phyloP scores from a whole-genome alignment of 2,888 invertebrate species.

The Papilio protenor region DNA sequence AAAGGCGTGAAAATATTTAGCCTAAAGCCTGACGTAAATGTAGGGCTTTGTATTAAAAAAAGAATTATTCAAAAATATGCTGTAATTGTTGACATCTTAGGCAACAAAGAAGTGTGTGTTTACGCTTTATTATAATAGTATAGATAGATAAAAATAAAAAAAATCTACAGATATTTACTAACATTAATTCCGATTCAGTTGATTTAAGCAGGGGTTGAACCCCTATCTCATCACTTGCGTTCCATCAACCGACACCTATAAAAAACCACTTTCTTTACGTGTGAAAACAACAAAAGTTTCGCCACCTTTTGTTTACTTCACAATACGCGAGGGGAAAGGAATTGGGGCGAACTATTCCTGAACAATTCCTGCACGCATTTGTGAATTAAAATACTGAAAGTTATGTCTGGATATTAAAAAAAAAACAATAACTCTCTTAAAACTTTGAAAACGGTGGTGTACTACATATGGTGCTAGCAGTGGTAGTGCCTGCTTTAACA shows the following conservation, averaged over 20 bases:
- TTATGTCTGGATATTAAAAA: neutral
- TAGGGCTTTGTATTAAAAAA: too few relatives aligned
- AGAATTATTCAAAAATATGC: too few relatives aligned
- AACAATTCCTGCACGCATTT: conserved; percentile 2
- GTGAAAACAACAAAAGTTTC: conserved; percentile 27
- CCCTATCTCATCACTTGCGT: conserved; percentile 2
- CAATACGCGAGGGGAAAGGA: conserved; percentile 10
- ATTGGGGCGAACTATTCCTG: conserved; percentile 15
- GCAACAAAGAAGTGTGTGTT: too few relatives aligned
- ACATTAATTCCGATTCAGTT: neutral
- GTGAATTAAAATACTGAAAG: conserved; percentile 3
- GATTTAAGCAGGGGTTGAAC: conserved; percentile 12
- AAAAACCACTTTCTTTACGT: conserved; percentile 26
- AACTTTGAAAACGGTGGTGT: too few relatives aligned
- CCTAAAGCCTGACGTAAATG: too few relatives aligned
- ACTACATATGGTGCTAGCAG: too few relatives aligned
- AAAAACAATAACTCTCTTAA: neutral
- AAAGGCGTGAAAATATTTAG: too few relatives aligned
- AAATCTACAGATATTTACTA: neutral
- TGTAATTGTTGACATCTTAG: too few relatives aligned
- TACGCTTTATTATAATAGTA: too few relatives aligned
- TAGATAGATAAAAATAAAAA: too few relatives aligned
- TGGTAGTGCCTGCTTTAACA: too few relatives aligned
- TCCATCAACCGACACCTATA: conserved; percentile 6
- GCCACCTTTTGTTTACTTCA: conserved; percentile 8